Conservation (phyloP, 1,140 invertebrate species). For the Lasaia peninsularis region DNA sequence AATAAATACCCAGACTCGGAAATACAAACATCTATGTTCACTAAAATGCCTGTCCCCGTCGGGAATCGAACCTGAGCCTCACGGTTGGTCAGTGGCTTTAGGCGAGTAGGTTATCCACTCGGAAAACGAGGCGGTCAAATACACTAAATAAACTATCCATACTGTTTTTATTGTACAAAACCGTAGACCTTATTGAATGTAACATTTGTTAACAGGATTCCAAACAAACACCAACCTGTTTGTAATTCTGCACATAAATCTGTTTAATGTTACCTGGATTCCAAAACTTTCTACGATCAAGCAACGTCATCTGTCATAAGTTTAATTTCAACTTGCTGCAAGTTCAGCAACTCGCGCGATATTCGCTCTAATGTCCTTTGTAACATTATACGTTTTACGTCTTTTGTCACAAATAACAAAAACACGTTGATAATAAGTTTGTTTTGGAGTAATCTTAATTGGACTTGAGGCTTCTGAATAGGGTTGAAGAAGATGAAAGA, state of each 20-base stretch:
- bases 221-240: background rate
- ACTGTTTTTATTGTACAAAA: too few species aligned
- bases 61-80: too few species aligned
- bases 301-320: constrained; percentile 9
- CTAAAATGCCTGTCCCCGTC: too few species aligned
- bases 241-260: background rate
- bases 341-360: background rate
- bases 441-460: background rate
- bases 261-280: constrained; percentile 3
- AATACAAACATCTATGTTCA: too few species aligned
- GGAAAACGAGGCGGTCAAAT: too few species aligned
- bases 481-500: too few species aligned
- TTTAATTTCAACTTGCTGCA: constrained; percentile 9
- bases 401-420: constrained; percentile 4
- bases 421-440: background rate
- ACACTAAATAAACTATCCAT: too few species aligned
- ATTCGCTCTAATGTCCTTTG: constrained; percentile 2
- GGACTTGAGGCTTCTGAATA: too few species aligned
- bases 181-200: too few species aligned
- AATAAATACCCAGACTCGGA: too few species aligned
- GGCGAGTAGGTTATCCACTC: too few species aligned
- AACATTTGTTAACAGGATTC: background rate
- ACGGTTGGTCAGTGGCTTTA: too few species aligned
- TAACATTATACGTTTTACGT: constrained; percentile 2
- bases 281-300: background rate